A percentile compares a stretch with the other conserved stretches of the same genome.
phyloP scores from a whole-genome alignment of 2,797 vertebrate species.

The Graptemys geographica region DNA sequence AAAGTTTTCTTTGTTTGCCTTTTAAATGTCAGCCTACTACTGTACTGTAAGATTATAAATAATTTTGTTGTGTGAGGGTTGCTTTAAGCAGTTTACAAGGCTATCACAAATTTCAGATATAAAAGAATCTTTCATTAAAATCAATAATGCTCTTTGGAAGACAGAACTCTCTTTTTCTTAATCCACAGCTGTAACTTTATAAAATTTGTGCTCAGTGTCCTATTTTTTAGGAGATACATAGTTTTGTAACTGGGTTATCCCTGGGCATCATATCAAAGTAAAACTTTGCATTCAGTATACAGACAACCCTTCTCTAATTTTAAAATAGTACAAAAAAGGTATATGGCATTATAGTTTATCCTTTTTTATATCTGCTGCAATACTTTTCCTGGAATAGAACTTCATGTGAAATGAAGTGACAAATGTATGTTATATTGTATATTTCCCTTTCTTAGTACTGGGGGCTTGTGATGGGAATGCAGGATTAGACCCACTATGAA shows the following conservation, averaged over 20 bases:
- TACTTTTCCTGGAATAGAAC: neutral
- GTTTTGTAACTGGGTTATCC: conserved; percentile 3
- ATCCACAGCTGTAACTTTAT: conserved; percentile 55
- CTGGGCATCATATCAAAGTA: neutral
- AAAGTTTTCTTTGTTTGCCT: conserved; percentile 69
- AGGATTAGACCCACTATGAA: neutral
- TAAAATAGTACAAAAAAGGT: conserved; percentile 6
- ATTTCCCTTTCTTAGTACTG: neutral
- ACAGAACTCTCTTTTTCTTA: conserved; percentile 66
- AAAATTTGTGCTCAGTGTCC: conserved; percentile 44
- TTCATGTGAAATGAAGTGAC: neutral
- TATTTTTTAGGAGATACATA: conserved; percentile 24
- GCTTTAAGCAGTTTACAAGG: conserved; percentile 34
- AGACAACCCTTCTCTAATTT: neutral
- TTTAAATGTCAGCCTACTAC: conserved; percentile 72
- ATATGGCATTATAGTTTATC: neutral
- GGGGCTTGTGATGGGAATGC: neutral
- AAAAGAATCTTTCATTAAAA: conserved; percentile 71
- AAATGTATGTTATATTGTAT: neutral
- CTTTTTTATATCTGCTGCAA: neutral
- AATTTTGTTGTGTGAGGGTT: conserved; percentile 60
- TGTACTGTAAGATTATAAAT: conserved; percentile 66
- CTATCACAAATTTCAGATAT: conserved; percentile 67
- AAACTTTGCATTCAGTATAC: neutral
- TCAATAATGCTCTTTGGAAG: conserved; percentile 54